phyloP scores from a whole-genome alignment of 2,888 invertebrate species.

The Tryphoninae sp. region DNA sequence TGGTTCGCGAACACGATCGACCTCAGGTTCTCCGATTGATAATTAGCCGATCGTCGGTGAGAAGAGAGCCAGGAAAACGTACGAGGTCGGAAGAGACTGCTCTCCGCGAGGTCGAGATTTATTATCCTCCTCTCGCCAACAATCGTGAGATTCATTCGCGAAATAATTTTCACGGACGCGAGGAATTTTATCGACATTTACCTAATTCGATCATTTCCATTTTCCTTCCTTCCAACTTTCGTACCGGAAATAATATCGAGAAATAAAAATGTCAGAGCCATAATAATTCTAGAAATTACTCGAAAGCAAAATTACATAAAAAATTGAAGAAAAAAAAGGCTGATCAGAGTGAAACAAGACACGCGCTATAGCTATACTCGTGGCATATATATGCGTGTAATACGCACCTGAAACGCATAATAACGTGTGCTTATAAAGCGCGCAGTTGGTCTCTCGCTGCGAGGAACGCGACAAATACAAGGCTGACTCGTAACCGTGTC shows the following conservation, averaged over 20 bases:
- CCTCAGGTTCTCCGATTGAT: conserved; percentile 47
- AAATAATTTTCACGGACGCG: conserved; percentile 13
- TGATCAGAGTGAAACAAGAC: conserved; percentile 31
- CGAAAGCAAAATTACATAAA: background rate
- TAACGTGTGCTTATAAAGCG: conserved; percentile 47
- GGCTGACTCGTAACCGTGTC: conserved; percentile 77
- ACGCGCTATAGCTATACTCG: conserved; percentile 23
- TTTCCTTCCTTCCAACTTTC: background rate
- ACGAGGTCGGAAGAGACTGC: conserved; percentile 51
- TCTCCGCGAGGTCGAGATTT: conserved; percentile 37
- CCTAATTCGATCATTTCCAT: background rate
- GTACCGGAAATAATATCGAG: too few relatives aligned
- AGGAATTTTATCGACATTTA: background rate
- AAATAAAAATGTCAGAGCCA: too few relatives aligned
- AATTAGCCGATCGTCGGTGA: conserved; percentile 53
- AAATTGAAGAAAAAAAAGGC: background rate
- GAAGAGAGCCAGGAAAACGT: conserved; percentile 55
- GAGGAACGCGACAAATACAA: conserved; percentile 69
- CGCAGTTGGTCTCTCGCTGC: conserved; percentile 38
- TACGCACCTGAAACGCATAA: conserved; percentile 66
- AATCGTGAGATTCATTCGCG: conserved; percentile 37
- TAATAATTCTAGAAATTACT: too few relatives aligned
- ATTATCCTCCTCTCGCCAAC: conserved; percentile 4
- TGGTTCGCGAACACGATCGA: conserved; percentile 43
- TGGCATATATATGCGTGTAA: conserved; percentile 63